Evolutionary conservation across 2,113 vertebrate species (phyloP).

Genomic region (Myrmophylax atrothorax): DNA sequence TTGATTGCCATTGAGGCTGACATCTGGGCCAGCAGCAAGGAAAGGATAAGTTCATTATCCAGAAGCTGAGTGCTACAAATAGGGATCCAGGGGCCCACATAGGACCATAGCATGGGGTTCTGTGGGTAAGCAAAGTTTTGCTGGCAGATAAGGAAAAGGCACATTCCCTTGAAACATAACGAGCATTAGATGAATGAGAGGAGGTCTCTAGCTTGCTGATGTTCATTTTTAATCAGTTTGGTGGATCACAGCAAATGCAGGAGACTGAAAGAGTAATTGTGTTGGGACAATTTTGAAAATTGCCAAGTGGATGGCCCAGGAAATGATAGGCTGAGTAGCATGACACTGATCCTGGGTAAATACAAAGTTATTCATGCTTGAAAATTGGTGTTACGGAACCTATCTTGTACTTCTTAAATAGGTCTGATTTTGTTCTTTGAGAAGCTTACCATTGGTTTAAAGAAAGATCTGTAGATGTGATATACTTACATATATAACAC

Average conservation of each 20-base stretch:
- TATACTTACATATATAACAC: background rate
- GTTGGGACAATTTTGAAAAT: background rate
- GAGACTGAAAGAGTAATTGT: background rate
- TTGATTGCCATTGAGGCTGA: background rate
- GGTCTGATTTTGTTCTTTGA: background rate
- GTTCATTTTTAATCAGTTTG: background rate
- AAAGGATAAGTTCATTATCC: background rate
- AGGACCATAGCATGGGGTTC: accelerated
- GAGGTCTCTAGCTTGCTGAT: background rate
- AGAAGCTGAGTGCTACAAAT: background rate
- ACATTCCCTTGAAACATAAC: background rate
- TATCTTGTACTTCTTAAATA: background rate
- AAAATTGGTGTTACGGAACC: background rate
- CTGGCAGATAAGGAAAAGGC: background rate
- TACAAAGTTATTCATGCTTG: background rate
- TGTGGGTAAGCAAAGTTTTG: background rate
- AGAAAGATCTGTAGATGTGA: background rate
- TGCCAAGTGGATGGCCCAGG: background rate
- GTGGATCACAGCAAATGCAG: background rate
- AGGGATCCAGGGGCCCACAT: background rate
- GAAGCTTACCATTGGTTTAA: background rate
- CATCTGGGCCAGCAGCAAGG: background rate
- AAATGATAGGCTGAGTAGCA: background rate
- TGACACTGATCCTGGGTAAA: background rate
- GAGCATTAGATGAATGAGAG: background rate